Evolutionary conservation across 2,797 vertebrate genomes (phyloP), one percentile per base, ranked within the genome.

Genomic region (Myotis vivesi): DNA sequence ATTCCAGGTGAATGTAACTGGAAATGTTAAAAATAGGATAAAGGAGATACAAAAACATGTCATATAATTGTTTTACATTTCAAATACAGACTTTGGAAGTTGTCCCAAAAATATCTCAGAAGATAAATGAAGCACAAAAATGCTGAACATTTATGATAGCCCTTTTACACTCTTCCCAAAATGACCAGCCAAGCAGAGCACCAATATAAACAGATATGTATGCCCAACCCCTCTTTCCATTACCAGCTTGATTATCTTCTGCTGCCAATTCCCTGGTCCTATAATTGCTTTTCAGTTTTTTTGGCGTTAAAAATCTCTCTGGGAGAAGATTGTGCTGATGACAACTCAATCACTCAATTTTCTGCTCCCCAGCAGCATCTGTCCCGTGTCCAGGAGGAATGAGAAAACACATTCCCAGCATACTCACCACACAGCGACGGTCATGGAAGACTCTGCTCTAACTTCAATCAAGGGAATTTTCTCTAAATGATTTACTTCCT

Each of bases 211-310:
- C 51, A 59, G 12, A 38, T 30, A 33, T 33, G 6, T 73, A 20
- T 49, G 71, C 36, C 7, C 22, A 38, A 30, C 19, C 30, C 81
- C 30, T 82, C 62, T 91, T 79, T 88, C 66, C 41, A 33, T 77
- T 72, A 28, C 71, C 53, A 86, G 49, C 16, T 71, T 82, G 73
- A 71, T 88, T 79, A 49, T 82, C 69, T 90, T 76, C 51, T 57
- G 5, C n/a, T 68, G 51, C 36, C 91, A 95, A 19, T 19, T 92
- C 49, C 53, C 41, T 90, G 30, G 44, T 82, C 94, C 64, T 86
- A 9, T 85, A 77, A 86, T 69, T 89, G 71, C 55, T 69, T 92
- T 92, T 46, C 17, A 71, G 22, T 6, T 66, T 94, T 72, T 75
- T 73, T 69, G 13, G 8, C 55, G 5, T 87, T 84, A 73, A 80